These are phyloP conservation scores for Semotilus atromaculatus DNA, from an alignment of 2,797 vertebrate genomes.

Conservation along the genomic window DNA sequence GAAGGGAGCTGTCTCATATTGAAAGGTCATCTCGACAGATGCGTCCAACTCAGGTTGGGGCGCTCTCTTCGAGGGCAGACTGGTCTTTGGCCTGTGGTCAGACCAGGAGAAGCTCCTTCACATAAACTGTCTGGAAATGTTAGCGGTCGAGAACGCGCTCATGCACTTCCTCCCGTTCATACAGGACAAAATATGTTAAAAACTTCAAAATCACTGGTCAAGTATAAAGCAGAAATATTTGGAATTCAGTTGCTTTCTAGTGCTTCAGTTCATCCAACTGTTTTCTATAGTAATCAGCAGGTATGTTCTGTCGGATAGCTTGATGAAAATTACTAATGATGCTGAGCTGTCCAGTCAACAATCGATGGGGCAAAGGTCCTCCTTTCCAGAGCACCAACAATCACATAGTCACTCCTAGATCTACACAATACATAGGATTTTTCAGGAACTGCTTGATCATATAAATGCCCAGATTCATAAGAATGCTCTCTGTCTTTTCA, in stretches of 20 bases:
- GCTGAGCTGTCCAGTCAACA: not conserved
- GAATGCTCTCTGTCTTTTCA: conserved; percentile 17
- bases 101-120: too few species aligned
- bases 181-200: too few species aligned
- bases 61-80: too few species aligned
- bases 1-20: too few species aligned
- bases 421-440: conserved; percentile 7
- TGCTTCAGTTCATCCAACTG: conserved; percentile 9
- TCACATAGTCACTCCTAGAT: conserved; percentile 7
- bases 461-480: conserved; percentile 18
- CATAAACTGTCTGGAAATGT: too few species aligned
- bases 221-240: conserved; percentile 5
- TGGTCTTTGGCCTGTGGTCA: too few species aligned
- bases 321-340: not conserved
- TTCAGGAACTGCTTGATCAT: conserved; percentile 9
- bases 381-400: not conserved
- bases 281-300: conserved; percentile 4
- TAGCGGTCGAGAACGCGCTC: too few species aligned
- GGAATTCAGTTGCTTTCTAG: conserved; percentile 18
- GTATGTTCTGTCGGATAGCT: not conserved
- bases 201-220: conserved; percentile 7
- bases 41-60: too few species aligned
- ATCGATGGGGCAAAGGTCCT: not conserved
- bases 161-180: too few species aligned
- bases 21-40: too few species aligned